Evolutionary conservation across 2,888 invertebrate species (phyloP).

Genomic region (Girardia tigrina): DNA sequence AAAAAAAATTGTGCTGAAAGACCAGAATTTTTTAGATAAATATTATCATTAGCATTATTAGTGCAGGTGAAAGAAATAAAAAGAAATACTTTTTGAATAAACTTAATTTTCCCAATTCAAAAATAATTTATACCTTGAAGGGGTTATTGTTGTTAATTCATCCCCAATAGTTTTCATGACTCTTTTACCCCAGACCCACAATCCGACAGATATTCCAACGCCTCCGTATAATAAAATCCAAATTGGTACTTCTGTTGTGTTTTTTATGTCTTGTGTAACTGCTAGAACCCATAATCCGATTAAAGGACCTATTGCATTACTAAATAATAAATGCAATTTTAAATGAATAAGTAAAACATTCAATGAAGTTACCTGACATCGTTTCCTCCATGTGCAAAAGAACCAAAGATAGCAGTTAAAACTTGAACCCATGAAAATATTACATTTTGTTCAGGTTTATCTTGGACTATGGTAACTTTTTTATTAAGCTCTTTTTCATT

Average conservation of each 20-base stretch:
- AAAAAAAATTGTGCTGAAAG: too few relatives aligned
- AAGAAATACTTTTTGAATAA: not conserved
- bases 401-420: constrained; percentile 87
- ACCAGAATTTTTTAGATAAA: too few relatives aligned
- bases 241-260: constrained; percentile 64
- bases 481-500: too few relatives aligned
- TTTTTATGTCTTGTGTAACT: constrained; percentile 53
- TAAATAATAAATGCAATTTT: not conserved
- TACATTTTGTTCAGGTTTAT: constrained; percentile 56
- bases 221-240: constrained; percentile 84
- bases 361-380: constrained; percentile 65
- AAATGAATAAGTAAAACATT: not conserved
- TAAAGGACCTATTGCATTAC: constrained; percentile 92
- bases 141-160: constrained; percentile 87
- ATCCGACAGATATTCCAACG: constrained; percentile 78
- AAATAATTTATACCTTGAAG: constrained; percentile 65
- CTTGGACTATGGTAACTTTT: constrained; percentile 42
- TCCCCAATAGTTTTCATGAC: constrained; percentile 93
- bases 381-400: constrained; percentile 96
- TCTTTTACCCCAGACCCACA: constrained; percentile 87
- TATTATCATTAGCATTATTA: too few relatives aligned
- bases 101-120: not conserved
- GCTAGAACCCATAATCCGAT: constrained; percentile 66
- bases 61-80: not conserved
- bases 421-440: constrained; percentile 86